Percentiles rank a stretch among this genome's conserved stretches.
Evolutionary conservation across 30 jellyfish, hydroid and myxozoan genomes (phyloP).

Genomic region (Hydra vulgaris): DNA sequence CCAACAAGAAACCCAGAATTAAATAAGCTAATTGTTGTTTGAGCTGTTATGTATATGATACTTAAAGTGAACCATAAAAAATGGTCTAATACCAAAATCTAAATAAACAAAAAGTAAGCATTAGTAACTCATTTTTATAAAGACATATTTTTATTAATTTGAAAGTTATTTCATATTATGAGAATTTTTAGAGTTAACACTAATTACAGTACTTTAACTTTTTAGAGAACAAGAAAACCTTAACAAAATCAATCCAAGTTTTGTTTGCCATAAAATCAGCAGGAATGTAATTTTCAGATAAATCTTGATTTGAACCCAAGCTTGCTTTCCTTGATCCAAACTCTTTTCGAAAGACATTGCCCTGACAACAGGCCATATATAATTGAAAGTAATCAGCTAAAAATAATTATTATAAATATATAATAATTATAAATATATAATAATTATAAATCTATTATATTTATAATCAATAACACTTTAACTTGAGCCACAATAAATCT

Average conservation of each 20-base stretch:
- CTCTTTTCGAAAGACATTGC: slow-evolving; percentile 48
- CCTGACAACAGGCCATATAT: slow-evolving; percentile 93
- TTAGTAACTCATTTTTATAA: no score
- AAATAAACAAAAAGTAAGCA: background rate
- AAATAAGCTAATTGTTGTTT: slow-evolving; percentile 68
- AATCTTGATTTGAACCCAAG: slow-evolving; percentile 10
- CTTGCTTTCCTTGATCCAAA: slow-evolving; percentile 7
- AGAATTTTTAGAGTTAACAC: no score
- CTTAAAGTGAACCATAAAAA: slow-evolving; percentile 75
- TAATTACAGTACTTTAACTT: no score
- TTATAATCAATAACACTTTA: no score
- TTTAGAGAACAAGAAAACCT: no score
- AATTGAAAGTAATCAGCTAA: slow-evolving; percentile 80
- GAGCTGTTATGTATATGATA: slow-evolving; percentile 88
- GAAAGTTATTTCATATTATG: no score
- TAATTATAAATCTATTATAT: no score
- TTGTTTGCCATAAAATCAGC: slow-evolving; percentile 83
- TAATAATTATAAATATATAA: background rate
- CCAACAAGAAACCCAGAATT: slow-evolving; percentile 84
- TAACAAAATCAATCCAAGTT: slow-evolving; percentile 93
- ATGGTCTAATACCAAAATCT: slow-evolving; percentile 75
- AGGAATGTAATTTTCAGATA: slow-evolving; percentile 48
- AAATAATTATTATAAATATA: background rate
- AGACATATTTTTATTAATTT: background rate
- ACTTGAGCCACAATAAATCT: no score